phyloP scores from a whole-genome alignment of 1,140 invertebrate genomes.

The Heliconius hewitsoni region DNA sequence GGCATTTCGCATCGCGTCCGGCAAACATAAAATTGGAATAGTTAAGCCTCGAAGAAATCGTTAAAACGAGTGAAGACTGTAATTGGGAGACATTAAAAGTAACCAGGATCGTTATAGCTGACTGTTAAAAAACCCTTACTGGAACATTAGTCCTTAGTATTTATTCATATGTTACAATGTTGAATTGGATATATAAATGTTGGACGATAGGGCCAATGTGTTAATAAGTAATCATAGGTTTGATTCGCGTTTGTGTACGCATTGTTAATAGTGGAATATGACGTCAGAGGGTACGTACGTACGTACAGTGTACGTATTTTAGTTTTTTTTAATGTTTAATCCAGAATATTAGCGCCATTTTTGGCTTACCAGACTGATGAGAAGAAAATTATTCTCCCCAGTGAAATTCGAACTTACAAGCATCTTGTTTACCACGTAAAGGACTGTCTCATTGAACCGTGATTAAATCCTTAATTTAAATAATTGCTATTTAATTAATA shows the following conservation, averaged over 20 bases:
- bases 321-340: neutral
- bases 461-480: no score
- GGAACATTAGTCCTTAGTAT: constrained; percentile 70
- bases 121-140: constrained; percentile 74
- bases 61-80: constrained; percentile 74
- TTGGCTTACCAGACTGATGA: no score
- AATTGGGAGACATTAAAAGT: constrained; percentile 79
- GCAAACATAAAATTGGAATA: constrained; percentile 78
- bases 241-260: neutral
- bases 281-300: neutral
- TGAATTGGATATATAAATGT: constrained; percentile 25
- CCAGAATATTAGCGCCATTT: neutral
- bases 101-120: constrained; percentile 70
- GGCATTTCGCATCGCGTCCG: constrained; percentile 64
- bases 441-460: no score
- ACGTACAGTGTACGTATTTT: neutral
- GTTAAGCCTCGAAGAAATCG: constrained; percentile 74
- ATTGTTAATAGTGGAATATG: neutral
- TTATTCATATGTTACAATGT: constrained; percentile 73
- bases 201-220: neutral
- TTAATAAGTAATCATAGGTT: constrained; percentile 24
- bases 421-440: no score
- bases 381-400: no score
- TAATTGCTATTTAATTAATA: no score
- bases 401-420: no score